phyloP scores from a whole-genome alignment of 2,888 invertebrate species.

The Campopleginae sp. region DNA sequence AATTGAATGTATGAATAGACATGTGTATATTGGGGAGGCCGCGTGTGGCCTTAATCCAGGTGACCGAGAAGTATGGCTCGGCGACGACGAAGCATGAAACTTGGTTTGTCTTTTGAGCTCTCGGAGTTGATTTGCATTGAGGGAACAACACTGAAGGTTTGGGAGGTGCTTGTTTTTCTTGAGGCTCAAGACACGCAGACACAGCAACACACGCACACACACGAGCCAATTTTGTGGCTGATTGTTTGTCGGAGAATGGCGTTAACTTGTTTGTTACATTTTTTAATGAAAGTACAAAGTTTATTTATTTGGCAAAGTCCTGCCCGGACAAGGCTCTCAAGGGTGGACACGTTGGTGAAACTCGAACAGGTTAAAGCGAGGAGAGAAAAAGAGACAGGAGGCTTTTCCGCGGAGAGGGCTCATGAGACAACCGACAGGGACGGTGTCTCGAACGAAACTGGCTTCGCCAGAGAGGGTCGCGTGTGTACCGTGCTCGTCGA shows the following conservation, averaged over 20 bases:
- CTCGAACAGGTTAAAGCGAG: background rate
- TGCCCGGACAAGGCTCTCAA: background rate
- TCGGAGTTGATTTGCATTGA: background rate
- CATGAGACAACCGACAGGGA: conserved; percentile 57
- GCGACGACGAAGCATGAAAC: conserved; percentile 10
- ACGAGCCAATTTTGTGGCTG: background rate
- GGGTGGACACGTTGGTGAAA: background rate
- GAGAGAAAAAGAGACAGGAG: background rate
- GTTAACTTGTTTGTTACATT: background rate
- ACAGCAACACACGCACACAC: background rate
- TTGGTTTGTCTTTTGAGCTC: conserved; percentile 2
- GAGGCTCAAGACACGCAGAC: background rate
- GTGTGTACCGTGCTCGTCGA: conserved; percentile 41
- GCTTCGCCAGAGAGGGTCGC: conserved; percentile 59
- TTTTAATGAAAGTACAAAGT: background rate
- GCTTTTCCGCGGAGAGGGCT: conserved; percentile 20
- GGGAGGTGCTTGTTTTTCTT: background rate
- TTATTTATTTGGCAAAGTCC: background rate
- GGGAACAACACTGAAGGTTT: background rate
- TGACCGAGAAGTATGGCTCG: conserved; percentile 56
- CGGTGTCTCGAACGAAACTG: conserved; percentile 68
- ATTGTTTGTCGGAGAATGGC: background rate
- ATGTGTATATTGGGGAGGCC: conserved; percentile 15
- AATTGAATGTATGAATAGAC: background rate
- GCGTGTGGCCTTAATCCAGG: conserved; percentile 67